phyloP scores from a whole-genome alignment of 2,113 vertebrate species.

The Blennius ocellaris region DNA sequence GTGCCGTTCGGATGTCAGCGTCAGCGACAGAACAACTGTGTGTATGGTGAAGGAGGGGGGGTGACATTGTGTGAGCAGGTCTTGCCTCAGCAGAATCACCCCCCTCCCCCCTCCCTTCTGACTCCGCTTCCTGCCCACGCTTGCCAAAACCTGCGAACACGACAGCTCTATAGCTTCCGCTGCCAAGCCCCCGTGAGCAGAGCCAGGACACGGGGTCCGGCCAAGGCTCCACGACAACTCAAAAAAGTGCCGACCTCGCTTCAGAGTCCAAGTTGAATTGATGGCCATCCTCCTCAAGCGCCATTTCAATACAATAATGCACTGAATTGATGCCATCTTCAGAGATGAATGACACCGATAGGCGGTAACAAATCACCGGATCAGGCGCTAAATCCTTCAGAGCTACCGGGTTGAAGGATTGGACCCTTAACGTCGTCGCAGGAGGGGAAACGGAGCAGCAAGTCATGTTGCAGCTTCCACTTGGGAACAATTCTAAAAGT shows the following conservation, averaged over 20 bases:
- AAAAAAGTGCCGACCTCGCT: constrained; percentile 56
- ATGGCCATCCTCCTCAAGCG: constrained; percentile 28
- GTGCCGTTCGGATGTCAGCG: constrained; percentile 18
- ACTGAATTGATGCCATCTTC: constrained; percentile 5
- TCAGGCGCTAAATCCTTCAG: too few species aligned
- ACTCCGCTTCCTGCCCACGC: background rate
- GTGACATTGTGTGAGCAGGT: constrained; percentile 52
- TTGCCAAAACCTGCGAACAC: constrained; percentile 63
- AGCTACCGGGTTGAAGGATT: too few species aligned
- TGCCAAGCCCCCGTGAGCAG: constrained; percentile 50
- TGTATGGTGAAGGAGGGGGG: constrained; percentile 4
- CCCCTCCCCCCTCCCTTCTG: constrained; percentile 58
- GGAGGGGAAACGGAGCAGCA: too few species aligned
- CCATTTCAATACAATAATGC: constrained; percentile 23
- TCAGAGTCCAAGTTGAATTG: constrained; percentile 55
- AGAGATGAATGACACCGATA: constrained; percentile 6
- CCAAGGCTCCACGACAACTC: constrained; percentile 52
- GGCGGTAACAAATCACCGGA: background rate
- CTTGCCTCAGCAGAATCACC: constrained; percentile 64
- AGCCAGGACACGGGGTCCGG: constrained; percentile 49
- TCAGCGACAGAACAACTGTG: background rate
- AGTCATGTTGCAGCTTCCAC: too few species aligned
- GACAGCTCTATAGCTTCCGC: constrained; percentile 38
- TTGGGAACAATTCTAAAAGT: too few species aligned
- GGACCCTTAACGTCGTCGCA: too few species aligned